These are phyloP conservation scores for Plectropomus leopardus DNA, from an alignment of 2,113 vertebrate genomes.

Conservation along the genomic window DNA sequence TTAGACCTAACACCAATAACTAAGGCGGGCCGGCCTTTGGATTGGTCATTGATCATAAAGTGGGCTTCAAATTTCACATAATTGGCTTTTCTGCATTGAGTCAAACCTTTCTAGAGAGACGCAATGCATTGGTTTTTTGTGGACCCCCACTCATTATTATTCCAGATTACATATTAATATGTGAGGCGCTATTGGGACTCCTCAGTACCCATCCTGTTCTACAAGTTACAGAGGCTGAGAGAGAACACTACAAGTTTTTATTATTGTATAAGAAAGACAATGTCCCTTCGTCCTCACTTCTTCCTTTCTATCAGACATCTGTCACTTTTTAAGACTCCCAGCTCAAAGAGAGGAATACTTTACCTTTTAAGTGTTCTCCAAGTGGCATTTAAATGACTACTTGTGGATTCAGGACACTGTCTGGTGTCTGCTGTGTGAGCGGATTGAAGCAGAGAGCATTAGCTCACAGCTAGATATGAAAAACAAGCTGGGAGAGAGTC, in stretches of 20 bases:
- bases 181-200: too few relatives aligned
- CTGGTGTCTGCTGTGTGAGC: conserved; percentile 6
- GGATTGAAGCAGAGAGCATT: conserved; percentile 11
- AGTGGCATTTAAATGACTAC: conserved; percentile 35
- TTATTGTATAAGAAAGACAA: neutral
- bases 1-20: too few relatives aligned
- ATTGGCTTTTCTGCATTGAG: too few relatives aligned
- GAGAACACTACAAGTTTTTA: neutral
- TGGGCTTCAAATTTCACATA: too few relatives aligned
- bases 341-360: neutral
- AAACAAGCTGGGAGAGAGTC: conserved; percentile 3
- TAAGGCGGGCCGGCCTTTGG: too few relatives aligned
- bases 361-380: conserved; percentile 2
- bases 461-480: conserved; percentile 10
- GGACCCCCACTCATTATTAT: too few relatives aligned
- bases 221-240: neutral
- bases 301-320: neutral
- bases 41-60: too few relatives aligned
- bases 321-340: neutral
- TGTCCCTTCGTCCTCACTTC: neutral
- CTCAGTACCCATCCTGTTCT: too few relatives aligned
- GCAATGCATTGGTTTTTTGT: too few relatives aligned
- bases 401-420: conserved; percentile 38
- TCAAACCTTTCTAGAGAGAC: too few relatives aligned
- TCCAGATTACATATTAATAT: too few relatives aligned